Conservation (phyloP, 2,797 vertebrate genomes). For the Schizopygopsis malacanthus region DNA sequence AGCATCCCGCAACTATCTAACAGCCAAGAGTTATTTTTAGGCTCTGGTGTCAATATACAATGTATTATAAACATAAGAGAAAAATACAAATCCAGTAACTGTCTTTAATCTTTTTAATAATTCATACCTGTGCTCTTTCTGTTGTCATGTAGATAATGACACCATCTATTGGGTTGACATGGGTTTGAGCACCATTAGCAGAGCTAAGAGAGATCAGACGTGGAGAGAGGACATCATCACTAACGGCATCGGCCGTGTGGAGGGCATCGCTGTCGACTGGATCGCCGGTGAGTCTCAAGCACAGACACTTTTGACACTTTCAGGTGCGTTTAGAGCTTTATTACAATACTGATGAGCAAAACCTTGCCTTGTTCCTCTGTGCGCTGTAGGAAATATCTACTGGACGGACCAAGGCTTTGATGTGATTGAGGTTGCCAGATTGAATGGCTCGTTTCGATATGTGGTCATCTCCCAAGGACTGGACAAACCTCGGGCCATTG, state of each 20-base stretch:
- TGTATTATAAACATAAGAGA: not conserved
- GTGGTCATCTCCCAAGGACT: slow-evolving; percentile 88
- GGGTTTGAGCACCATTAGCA: slow-evolving; percentile 95
- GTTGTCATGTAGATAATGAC: slow-evolving; percentile 84
- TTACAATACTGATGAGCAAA: not conserved
- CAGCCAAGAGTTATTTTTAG: too few relatives aligned
- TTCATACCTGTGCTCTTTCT: not conserved
- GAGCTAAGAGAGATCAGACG: slow-evolving; percentile 92
- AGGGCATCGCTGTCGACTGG: slow-evolving; percentile 96
- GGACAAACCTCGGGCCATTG: slow-evolving; percentile 88
- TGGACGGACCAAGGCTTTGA: slow-evolving; percentile 91
- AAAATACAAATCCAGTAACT: too few relatives aligned
- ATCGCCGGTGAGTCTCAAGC: slow-evolving; percentile 84
- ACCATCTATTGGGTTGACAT: slow-evolving; percentile 98
- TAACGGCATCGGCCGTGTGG: slow-evolving; percentile 92
- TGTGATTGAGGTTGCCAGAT: slow-evolving; percentile 87
- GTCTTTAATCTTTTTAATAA: not conserved
- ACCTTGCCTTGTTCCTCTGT: not conserved
- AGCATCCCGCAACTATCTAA: too few relatives aligned
- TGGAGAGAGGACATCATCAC: slow-evolving; percentile 95
- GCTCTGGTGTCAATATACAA: too few relatives aligned
- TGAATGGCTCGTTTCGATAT: slow-evolving; percentile 88
- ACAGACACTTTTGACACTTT: not conserved
- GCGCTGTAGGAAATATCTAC: slow-evolving; percentile 85
- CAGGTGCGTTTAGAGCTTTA: not conserved